These are phyloP conservation scores for Atopsyche davidsoni DNA, from an alignment of 1,140 invertebrate genomes.

Conservation along the genomic window DNA sequence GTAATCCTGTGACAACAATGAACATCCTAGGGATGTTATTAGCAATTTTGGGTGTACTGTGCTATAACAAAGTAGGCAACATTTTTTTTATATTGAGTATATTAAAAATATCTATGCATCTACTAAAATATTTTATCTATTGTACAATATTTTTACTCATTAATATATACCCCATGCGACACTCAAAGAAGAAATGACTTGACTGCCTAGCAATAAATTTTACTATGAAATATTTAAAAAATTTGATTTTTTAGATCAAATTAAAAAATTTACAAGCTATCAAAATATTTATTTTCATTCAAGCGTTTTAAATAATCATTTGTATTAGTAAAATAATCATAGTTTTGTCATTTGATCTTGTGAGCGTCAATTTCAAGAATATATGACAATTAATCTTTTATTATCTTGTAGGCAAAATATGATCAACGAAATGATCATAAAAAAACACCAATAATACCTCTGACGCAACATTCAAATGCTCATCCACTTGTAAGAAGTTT, in stretches of 20 bases:
- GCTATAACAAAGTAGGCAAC: constrained; percentile 69
- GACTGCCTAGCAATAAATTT: too few species aligned
- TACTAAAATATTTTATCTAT: too few species aligned
- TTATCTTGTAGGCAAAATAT: constrained; percentile 60
- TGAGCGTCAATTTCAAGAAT: constrained; percentile 3
- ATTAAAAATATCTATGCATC: too few species aligned
- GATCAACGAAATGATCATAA: constrained; percentile 56
- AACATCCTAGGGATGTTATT: constrained; percentile 90
- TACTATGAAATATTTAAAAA: too few species aligned
- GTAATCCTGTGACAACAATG: constrained; percentile 83
- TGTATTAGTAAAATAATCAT: too few species aligned
- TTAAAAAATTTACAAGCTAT: too few species aligned
- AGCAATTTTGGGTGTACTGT: constrained; percentile 84
- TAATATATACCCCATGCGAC: too few species aligned
- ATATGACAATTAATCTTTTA: constrained; percentile 14
- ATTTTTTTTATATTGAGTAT: neutral
- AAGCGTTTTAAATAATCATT: too few species aligned
- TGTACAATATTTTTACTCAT: too few species aligned
- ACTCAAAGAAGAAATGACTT: too few species aligned
- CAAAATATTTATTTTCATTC: too few species aligned
- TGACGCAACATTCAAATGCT: constrained; percentile 21
- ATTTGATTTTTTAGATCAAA: too few species aligned
- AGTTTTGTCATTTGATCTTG: neutral
- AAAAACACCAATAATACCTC: constrained; percentile 48
- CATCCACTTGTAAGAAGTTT: constrained; percentile 27